Percentiles rank a stretch among this genome's conserved stretches.
These are phyloP conservation scores for Sepiola atlantica DNA, from an alignment of 2,888 invertebrate genomes.

Conservation along the genomic window DNA sequence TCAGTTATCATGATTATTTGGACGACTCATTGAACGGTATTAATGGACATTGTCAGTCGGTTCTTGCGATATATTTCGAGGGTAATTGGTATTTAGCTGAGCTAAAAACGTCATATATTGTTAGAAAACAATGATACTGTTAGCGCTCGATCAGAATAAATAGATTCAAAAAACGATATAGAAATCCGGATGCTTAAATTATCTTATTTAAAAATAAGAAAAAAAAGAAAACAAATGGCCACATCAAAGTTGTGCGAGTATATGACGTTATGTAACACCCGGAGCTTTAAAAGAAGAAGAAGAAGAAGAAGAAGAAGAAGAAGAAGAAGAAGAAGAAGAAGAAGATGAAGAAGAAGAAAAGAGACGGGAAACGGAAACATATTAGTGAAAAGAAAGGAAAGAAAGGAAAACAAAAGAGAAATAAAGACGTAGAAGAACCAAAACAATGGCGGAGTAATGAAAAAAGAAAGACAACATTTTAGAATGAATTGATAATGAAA, in stretches of 20 bases:
- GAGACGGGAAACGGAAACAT: not conserved
- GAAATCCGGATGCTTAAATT: not conserved
- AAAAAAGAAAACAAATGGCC: not conserved
- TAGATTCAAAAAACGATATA: too few species aligned
- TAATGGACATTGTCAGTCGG: not conserved
- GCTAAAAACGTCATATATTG: not conserved
- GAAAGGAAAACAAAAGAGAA: not conserved
- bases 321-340: too few species aligned
- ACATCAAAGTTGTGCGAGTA: not conserved
- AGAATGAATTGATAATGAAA: too few species aligned
- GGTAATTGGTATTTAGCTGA: not conserved
- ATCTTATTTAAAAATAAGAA: not conserved
- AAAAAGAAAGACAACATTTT: too few species aligned
- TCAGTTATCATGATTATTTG: not conserved
- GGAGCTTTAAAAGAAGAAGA: not conserved
- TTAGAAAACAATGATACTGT: not conserved
- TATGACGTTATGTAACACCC: too few species aligned
- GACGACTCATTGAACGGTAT: not conserved
- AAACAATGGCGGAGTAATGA: not conserved
- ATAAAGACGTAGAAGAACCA: too few species aligned
- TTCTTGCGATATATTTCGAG: not conserved
- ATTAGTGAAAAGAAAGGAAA: not conserved
- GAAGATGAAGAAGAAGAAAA: not conserved
- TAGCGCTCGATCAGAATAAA: not conserved
- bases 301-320: not conserved